Evolutionary conservation across 2,888 invertebrate species (phyloP), one percentile per base, ranked within the genome.

Genomic region (Oxytorus armatus): DNA sequence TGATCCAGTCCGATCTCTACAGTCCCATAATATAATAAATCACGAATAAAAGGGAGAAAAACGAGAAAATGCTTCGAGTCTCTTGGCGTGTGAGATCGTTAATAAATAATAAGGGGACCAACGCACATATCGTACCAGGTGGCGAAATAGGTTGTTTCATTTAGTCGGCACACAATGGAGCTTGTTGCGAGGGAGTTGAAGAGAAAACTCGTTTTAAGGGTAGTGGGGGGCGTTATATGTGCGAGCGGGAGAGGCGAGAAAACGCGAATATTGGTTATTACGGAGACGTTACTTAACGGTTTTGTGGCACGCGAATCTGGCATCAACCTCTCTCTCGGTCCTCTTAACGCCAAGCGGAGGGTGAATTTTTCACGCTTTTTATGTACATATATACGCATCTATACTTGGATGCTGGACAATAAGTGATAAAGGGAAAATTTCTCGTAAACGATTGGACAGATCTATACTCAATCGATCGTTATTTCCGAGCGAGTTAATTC

Each of bases 241-340:
- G 39, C 23, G 73, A n/a, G n/a, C n/a, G n/a, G n/a, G n/a, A n/a
- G n/a, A 69, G 70, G 75, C 63, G 78, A 76, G 74, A 76, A 74
- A 74, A 85, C 85, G 86, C 85, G 88, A 86, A 87, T 90, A 90
- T 90, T 87, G 88, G 90, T 87, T 86, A 87, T 90, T 89, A 89
- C 84, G 85, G 85, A 53, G 86, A 88, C 87, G 86, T 69, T n/a
- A 82, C 68, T 84, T 89, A 90, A 90, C 86, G 86, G 86, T 86
- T 82, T 83, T 82, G 82, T 82, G 82, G 85, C 90, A 90, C 90
- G 90, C 90, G 86, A 90, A 86, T 85, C 47, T 84, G 63, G 77
- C 89, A 90, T 90, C 89, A 90, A 70, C 82, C 57, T 51, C 29
- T 51, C 29, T 44, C 65, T 55, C 44, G 14, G 21, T 23, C 65